Evolutionary conservation across 2,888 invertebrate species (phyloP), one percentile per base, ranked within the genome.

Genomic region (Eristalinus sepulchralis): DNA sequence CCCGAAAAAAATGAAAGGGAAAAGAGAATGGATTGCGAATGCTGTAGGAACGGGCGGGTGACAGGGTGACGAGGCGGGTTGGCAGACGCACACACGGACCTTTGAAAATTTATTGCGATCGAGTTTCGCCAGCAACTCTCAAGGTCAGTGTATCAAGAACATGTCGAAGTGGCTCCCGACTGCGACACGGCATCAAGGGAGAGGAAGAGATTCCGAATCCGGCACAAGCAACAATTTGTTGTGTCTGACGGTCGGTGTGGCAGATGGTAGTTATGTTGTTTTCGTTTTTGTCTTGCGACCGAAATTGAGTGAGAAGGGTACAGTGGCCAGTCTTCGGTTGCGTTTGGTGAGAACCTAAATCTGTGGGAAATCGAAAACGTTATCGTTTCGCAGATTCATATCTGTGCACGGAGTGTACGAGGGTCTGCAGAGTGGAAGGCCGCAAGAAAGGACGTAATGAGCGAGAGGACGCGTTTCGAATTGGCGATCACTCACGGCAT

Each of bases 31-130:
- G 22, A 24, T 11, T 24, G 13, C 27, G 57, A 13, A 11, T 13
- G 22, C 11, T 11, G n/a, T n/a, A n/a, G n/a, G n/a, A n/a, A n/a
- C n/a, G n/a, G 24, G 57, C 11, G 2, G 6, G 13, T 22, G 10
- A 57, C 20, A 20, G 24, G n/a, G n/a, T 59, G 70, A 47, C 27
- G 27, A 27, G 27, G 27, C 27, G 27, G n/a, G 27, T 27, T 5
- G 27, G 2, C 27, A 3, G 27, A 13, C 9, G 17, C 47, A 47
- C 17, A 47, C 47, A 47, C 17, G 17, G 76, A 76, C 67, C 62
- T 76, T 72, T 81, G 10, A 62, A 71, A 76, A 81, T 81, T 85
- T 81, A 76, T 81, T 47, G 53, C 72, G 66, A 85, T 85, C 63
- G 76, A 39, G 76, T 81, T 76, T 72, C 67, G 8, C 33, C 57